Conservation (phyloP, 53 echinoderm and acorn worm species). For the Echinometra lucunter region DNA sequence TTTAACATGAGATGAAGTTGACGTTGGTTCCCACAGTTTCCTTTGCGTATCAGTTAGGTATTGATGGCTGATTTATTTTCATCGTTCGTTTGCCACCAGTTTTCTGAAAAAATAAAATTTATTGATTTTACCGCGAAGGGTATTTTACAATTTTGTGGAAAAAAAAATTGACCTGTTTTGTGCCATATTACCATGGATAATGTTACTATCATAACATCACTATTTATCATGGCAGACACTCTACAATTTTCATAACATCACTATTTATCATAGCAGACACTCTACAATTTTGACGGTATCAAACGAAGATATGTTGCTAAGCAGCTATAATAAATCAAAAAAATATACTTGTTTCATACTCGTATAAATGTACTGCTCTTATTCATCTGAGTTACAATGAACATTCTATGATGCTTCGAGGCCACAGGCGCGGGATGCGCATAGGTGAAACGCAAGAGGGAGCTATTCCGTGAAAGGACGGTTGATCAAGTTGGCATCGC, state of each 20-base stretch:
- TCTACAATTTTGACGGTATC: background rate
- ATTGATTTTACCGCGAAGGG: too few species aligned
- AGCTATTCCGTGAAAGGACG: conserved; percentile 2
- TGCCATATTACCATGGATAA: too few species aligned
- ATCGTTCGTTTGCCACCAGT: background rate
- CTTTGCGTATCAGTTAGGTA: conserved; percentile 12
- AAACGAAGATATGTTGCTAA: background rate
- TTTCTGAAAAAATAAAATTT: too few species aligned
- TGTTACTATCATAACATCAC: background rate
- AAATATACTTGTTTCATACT: background rate
- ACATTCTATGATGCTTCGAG: background rate
- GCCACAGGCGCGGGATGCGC: background rate
- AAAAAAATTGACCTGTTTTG: too few species aligned
- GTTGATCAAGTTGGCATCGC: background rate
- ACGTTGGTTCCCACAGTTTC: background rate
- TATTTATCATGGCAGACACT: background rate
- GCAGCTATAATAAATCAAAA: background rate
- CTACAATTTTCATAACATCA: background rate
- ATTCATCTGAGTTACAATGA: background rate
- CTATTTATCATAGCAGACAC: background rate
- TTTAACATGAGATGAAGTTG: conserved; percentile 4
- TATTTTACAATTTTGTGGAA: too few species aligned
- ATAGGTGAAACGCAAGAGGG: background rate
- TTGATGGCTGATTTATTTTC: background rate
- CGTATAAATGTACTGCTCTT: background rate